Base-by-base conservation (phyloP, 2,113 vertebrate species). In the Lepus timidus region DNA sequence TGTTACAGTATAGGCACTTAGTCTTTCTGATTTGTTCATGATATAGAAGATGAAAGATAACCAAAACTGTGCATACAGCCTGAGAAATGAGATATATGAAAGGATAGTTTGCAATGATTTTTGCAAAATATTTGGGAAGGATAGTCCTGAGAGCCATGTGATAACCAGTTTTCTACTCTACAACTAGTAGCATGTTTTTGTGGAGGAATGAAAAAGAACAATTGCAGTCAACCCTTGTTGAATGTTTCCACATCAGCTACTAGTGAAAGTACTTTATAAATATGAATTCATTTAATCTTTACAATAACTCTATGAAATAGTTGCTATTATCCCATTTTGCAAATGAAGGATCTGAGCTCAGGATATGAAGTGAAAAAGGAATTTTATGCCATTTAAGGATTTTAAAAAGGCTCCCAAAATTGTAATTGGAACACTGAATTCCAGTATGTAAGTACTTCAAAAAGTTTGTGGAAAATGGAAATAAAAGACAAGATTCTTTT, bases 381-480 rank as follows among this genome's bases (percentile, higher is more conserved):
- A 10, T 91, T 84, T 68, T 90, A 94, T 85, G 55, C 27, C 31
- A 29, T 62, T 22, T 83, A 74, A 71, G 10, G 23, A 5, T 82
- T 67, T 11, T 55, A 89, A 13, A 16, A 25, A 62, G 87, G 29
- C 3, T 84, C 29, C 91, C 49, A 20, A 65, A 94, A 31, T 92
- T 90, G 9, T 94, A 85, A 95, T 85, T 92, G 25, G 23, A 91
- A 61, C 20, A 33, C 80, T 80, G 19, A 79, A 86, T 91, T 94
- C 9, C 49, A 79, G 23, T 87, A 33, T 33, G 44, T 17, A 58
- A 58, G 55, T 58, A 58, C 55, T 58, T 58, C 19, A 17, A 58
- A 58, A 58, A 58, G 55, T 58, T 14, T 58, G 55, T 58, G 55
- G 14, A 58, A 58, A 58, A 58, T 58, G 55, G 55, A 58, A 58